Evolutionary conservation across 2,113 vertebrate genomes (phyloP).

Genomic region (Psephotus haematonotus): DNA sequence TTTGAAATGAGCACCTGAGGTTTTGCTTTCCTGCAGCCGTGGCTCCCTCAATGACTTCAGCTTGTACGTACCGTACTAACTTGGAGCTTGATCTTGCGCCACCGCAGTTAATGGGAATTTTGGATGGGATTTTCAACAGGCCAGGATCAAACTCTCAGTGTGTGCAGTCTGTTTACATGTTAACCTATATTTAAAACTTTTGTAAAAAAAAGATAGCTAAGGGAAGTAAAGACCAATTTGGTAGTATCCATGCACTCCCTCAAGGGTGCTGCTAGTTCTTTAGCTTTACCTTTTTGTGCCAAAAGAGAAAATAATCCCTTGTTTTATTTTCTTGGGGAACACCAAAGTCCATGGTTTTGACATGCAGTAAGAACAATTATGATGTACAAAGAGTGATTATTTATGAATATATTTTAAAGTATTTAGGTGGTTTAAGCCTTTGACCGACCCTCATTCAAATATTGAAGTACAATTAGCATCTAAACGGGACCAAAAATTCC

Average conservation of each 20-base stretch:
- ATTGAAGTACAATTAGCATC: not conserved
- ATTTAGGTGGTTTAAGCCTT: constrained; percentile 1
- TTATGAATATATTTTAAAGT: constrained; percentile 28
- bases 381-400: constrained; percentile 42
- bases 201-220: constrained; percentile 50
- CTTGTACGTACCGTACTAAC: not conserved
- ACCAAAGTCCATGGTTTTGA: not conserved
- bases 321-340: not conserved
- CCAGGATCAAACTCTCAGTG: constrained; percentile 44
- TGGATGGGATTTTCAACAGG: constrained; percentile 34
- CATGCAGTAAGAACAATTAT: not conserved
- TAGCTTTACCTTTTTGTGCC: constrained; percentile 14
- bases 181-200: constrained; percentile 87
- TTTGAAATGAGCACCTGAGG: constrained; percentile 54
- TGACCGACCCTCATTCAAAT: not conserved
- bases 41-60: not conserved
- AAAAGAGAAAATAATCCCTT: not conserved
- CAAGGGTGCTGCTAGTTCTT: constrained; percentile 12
- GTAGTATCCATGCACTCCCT: not conserved
- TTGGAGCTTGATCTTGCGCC: constrained; percentile 12
- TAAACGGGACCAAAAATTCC: not conserved
- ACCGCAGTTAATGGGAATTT: constrained; percentile 21
- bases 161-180: constrained; percentile 91
- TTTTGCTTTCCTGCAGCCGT: not conserved
- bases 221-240: constrained; percentile 7